A percentile compares a stretch with the other conserved stretches of the same genome.
phyloP scores from a whole-genome alignment of 2,797 vertebrate genomes.

The Apogon talboti region DNA sequence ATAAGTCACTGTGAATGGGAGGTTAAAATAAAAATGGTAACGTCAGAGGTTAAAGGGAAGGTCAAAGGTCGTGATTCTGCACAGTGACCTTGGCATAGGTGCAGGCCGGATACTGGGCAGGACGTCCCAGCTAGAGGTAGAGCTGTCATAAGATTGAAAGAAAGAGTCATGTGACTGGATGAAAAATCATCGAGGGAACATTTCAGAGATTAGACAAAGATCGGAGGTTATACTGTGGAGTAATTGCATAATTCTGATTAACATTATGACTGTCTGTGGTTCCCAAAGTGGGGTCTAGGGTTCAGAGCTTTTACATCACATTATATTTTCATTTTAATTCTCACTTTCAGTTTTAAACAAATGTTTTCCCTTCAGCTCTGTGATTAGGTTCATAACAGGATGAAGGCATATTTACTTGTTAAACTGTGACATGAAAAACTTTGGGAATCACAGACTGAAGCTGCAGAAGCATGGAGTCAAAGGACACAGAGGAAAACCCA shows the following conservation, averaged over 20 bases:
- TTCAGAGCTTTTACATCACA: too few species aligned
- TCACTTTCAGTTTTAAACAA: too few species aligned
- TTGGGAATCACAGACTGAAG: too few species aligned
- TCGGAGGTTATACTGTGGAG: conserved; percentile 23
- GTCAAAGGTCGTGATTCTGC: conserved; percentile 59
- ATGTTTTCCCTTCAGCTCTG: too few species aligned
- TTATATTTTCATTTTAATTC: too few species aligned
- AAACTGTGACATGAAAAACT: too few species aligned
- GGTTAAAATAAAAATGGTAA: conserved; percentile 39
- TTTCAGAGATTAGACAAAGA: conserved; percentile 23
- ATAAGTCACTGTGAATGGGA: conserved; percentile 17
- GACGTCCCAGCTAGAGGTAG: conserved; percentile 87
- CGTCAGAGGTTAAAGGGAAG: conserved; percentile 25
- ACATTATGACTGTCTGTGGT: conserved; percentile 33
- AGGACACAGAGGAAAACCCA: too few species aligned
- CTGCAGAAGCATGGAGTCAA: too few species aligned
- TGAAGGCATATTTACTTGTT: too few species aligned
- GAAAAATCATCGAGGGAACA: conserved; percentile 21
- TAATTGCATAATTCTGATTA: conserved; percentile 22
- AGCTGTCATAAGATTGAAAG: conserved; percentile 79
- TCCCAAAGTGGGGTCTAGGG: conserved; percentile 30
- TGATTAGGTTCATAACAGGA: too few species aligned
- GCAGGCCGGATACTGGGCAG: conserved; percentile 81
- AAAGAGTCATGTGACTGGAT: conserved; percentile 69
- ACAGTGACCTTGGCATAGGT: conserved; percentile 79